Conservation (phyloP, 2,888 invertebrate species). For the Andrena trimmerana region DNA sequence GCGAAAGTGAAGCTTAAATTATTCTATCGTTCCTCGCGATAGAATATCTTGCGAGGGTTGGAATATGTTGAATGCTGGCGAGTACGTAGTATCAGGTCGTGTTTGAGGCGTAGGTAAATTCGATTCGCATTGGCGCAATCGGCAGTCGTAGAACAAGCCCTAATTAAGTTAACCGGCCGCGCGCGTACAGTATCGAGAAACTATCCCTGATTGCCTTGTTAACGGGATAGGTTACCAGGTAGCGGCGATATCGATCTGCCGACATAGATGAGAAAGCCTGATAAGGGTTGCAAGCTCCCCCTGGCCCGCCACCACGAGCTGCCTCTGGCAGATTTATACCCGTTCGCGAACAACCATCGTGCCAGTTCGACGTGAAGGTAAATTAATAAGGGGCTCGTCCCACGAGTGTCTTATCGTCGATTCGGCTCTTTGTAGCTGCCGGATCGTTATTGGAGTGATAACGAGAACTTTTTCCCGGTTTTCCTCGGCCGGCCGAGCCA, state of each 20-base stretch:
- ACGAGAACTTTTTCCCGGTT: constrained; percentile 44
- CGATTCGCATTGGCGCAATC: constrained; percentile 76
- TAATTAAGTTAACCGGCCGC: constrained; percentile 83
- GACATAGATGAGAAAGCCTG: constrained; percentile 67
- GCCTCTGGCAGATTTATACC: constrained; percentile 78
- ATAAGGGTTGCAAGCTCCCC: constrained; percentile 76
- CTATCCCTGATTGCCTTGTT: constrained; percentile 84
- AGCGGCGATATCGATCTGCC: constrained; percentile 81
- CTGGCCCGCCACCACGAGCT: constrained; percentile 47
- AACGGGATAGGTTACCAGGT: constrained; percentile 81
- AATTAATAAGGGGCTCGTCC: constrained; percentile 60
- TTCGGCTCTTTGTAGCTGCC: constrained; percentile 23
- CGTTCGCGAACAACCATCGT: constrained; percentile 59
- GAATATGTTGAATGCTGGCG: no score
- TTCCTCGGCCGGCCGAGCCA: background rate
- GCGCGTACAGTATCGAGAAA: constrained; percentile 79
- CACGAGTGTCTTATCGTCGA: constrained; percentile 31
- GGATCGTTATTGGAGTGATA: constrained; percentile 48
- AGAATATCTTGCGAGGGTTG: no score
- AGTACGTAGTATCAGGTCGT: constrained; percentile 7
- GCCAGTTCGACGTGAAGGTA: constrained; percentile 28
- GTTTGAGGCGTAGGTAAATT: constrained; percentile 54
- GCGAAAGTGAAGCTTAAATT: no score
- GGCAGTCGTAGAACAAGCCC: constrained; percentile 82
- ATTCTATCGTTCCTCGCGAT: no score